phyloP scores from a whole-genome alignment of 2,888 invertebrate genomes.

The Zonitis immaculata region DNA sequence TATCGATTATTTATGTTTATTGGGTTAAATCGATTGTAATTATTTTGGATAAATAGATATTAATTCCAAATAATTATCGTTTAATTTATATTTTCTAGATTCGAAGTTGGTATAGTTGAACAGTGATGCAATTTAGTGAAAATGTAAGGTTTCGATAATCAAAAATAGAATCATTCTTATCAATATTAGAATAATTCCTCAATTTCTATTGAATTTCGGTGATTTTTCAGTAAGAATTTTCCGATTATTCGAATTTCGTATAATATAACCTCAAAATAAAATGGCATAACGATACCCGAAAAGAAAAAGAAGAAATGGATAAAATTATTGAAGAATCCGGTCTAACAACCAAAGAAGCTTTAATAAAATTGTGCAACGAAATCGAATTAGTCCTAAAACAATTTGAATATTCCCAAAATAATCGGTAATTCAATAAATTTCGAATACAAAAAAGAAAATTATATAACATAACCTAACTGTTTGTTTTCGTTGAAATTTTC shows the following conservation, averaged over 20 bases:
- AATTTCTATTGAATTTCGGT: no score
- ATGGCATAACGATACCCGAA: constrained; percentile 8
- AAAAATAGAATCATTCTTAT: no score
- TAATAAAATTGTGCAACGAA: constrained; percentile 65
- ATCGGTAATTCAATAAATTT: constrained; percentile 10
- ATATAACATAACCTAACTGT: neutral
- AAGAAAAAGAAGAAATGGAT: constrained; percentile 29
- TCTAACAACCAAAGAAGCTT: constrained; percentile 63
- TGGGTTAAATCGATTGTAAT: neutral
- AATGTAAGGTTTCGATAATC: no score
- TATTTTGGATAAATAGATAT: neutral
- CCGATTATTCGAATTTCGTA: no score
- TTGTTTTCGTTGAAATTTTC: neutral
- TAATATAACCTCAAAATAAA: constrained; percentile 8
- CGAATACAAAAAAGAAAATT: no score
- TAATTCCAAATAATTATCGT: no score
- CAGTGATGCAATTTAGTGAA: no score
- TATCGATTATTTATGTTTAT: neutral
- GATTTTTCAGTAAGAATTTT: no score
- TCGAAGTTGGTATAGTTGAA: no score
- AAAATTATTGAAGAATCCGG: constrained; percentile 46
- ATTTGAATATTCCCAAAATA: constrained; percentile 53
- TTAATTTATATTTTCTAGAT: no score
- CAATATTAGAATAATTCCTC: no score
- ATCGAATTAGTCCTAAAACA: constrained; percentile 61